Evolutionary conservation across 2,113 vertebrate genomes (phyloP).

Genomic region (Natator depressus): DNA sequence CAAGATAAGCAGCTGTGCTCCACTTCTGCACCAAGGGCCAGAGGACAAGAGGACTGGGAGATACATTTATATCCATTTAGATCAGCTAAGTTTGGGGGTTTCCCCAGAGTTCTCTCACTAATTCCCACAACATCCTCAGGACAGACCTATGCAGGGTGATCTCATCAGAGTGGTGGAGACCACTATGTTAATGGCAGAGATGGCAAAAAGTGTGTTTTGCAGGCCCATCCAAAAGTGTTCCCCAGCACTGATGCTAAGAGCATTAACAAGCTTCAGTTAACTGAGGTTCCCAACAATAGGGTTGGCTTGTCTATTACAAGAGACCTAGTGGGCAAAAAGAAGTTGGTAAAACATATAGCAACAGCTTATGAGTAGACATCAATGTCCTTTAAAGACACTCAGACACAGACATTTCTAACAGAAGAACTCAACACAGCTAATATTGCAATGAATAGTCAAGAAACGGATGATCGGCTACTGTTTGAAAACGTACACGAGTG

Average conservation of each 20-base stretch:
- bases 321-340: background rate
- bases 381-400: background rate
- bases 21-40: slow-evolving; percentile 14
- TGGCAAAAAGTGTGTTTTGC: background rate
- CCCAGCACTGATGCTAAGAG: fast-evolving
- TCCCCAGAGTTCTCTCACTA: background rate
- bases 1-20: slow-evolving; percentile 35
- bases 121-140: background rate
- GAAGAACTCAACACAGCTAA: background rate
- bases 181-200: background rate
- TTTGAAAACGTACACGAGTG: slow-evolving; percentile 27
- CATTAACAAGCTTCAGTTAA: fast-evolving
- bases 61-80: background rate
- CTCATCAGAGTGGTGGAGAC: fast-evolving
- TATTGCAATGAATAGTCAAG: background rate
- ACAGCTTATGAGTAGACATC: background rate
- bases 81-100: background rate
- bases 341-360: background rate
- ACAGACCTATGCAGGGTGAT: background rate
- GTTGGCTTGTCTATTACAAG: background rate
- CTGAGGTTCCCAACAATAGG: fast-evolving
- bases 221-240: background rate
- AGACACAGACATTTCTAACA: background rate
- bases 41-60: background rate
- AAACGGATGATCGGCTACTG: background rate